Percentiles rank a stretch among this genome's conserved stretches.
These are phyloP conservation scores for Anhinga rufa DNA, from an alignment of 2,113 vertebrate genomes.

Conservation along the genomic window DNA sequence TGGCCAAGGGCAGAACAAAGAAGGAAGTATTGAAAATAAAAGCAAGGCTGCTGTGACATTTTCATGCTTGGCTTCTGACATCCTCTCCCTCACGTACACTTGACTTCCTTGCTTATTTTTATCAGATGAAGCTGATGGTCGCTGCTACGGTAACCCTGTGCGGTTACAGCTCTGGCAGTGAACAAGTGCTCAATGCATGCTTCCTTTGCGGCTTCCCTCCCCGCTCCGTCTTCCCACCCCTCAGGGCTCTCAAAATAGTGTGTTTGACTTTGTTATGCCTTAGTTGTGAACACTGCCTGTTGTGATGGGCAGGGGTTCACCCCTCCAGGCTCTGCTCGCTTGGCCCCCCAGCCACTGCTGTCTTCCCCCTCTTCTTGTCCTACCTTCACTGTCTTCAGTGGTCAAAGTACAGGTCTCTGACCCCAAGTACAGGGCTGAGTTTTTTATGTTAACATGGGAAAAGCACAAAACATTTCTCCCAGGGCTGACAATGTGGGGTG, in stretches of 20 bases:
- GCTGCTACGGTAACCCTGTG: slow-evolving; percentile 44
- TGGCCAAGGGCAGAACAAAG: background rate
- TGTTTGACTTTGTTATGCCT: background rate
- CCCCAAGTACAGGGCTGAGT: fast-evolving
- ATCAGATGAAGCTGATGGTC: slow-evolving; percentile 57
- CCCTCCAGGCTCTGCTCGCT: background rate
- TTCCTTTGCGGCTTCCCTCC: slow-evolving; percentile 69
- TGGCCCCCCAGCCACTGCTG: background rate
- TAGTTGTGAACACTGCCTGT: background rate
- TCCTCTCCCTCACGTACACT: background rate
- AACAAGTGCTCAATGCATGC: background rate
- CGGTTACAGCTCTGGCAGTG: slow-evolving; percentile 34
- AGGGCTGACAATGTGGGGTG: background rate
- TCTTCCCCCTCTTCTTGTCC: background rate
- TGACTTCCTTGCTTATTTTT: slow-evolving; percentile 65
- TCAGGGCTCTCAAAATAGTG: background rate
- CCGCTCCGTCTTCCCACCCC: background rate
- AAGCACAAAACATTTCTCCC: background rate
- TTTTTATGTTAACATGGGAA: background rate
- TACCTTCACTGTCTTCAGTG: background rate
- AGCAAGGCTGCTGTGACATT: slow-evolving; percentile 38
- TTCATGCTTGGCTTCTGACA: slow-evolving; percentile 49
- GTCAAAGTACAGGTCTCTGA: background rate
- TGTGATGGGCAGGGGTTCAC: background rate
- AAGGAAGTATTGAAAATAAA: slow-evolving; percentile 38